Evolutionary conservation across 2,113 vertebrate genomes (phyloP).

Genomic region (Phalacrocorax aristotelis): DNA sequence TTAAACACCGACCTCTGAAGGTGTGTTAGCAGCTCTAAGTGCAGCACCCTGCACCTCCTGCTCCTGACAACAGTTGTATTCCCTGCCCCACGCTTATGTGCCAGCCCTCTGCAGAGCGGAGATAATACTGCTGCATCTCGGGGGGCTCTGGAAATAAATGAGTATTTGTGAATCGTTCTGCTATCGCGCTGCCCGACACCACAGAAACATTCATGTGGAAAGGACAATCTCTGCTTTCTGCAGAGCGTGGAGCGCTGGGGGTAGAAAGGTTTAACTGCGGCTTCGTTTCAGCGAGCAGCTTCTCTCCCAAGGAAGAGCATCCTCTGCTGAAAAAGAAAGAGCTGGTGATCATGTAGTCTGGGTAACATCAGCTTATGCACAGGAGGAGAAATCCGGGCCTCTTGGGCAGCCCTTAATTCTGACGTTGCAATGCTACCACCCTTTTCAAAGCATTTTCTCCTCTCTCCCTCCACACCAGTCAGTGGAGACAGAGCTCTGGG

Average conservation of each 20-base stretch:
- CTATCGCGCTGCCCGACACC: too few species aligned
- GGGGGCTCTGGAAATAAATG: background rate
- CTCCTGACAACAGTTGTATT: background rate
- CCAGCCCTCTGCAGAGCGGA: background rate
- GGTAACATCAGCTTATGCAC: too few species aligned
- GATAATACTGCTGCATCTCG: background rate
- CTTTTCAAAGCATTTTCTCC: background rate
- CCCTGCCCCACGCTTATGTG: background rate
- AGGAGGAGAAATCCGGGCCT: background rate
- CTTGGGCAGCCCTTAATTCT: background rate
- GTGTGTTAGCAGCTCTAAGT: background rate
- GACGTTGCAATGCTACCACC: too few species aligned
- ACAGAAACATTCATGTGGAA: background rate
- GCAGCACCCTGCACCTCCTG: background rate
- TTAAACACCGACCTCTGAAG: background rate
- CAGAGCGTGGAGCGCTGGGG: background rate
- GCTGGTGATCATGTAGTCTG: too few species aligned
- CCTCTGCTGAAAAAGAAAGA: background rate
- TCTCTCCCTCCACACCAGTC: background rate
- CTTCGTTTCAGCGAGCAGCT: background rate
- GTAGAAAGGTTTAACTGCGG: background rate
- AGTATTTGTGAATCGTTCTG: background rate
- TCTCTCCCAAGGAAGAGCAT: background rate
- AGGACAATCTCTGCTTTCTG: background rate
- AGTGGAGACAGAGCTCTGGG: background rate